A percentile compares a stretch with the other conserved stretches of the same genome.
Evolutionary conservation across 2,888 invertebrate species (phyloP).

Genomic region (Stegana nigrithorax): DNA sequence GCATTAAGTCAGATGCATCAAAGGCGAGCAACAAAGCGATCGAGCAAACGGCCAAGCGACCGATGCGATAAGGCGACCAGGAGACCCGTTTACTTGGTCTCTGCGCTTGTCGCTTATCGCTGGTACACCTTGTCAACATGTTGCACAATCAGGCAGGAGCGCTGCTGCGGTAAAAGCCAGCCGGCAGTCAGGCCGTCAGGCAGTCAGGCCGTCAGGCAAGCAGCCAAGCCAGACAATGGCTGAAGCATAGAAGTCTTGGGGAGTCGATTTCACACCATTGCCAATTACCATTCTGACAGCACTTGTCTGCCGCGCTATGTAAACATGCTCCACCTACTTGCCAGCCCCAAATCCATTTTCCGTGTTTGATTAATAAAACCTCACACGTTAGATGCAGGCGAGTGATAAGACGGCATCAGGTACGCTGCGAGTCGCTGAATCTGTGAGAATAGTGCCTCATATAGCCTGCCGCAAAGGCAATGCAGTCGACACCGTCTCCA

Average conservation of each 20-base stretch:
- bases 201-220: no score
- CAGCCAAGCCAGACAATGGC: background rate
- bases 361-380: constrained; percentile 64
- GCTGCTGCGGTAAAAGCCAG: background rate
- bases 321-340: constrained; percentile 57
- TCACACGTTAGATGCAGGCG: constrained; percentile 59
- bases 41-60: no score
- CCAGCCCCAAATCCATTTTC: constrained; percentile 60
- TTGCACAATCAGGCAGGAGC: constrained; percentile 3
- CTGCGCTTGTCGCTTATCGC: constrained; percentile 32
- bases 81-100: constrained; percentile 8
- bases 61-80: no score
- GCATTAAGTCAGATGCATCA: constrained; percentile 29
- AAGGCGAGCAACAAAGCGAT: no score
- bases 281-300: constrained; percentile 42
- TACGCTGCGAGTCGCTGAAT: no score
- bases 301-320: constrained; percentile 38
- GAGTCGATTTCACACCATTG: constrained; percentile 51
- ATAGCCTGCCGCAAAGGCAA: no score
- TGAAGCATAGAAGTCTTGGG: background rate
- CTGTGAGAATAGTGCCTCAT: no score
- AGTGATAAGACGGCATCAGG: constrained; percentile 54
- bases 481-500: constrained; percentile 16
- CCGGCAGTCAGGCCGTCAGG: no score
- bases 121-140: constrained; percentile 10